Evolutionary conservation across 1,140 invertebrate species (phyloP).

Genomic region (Scaptomyza hsui): DNA sequence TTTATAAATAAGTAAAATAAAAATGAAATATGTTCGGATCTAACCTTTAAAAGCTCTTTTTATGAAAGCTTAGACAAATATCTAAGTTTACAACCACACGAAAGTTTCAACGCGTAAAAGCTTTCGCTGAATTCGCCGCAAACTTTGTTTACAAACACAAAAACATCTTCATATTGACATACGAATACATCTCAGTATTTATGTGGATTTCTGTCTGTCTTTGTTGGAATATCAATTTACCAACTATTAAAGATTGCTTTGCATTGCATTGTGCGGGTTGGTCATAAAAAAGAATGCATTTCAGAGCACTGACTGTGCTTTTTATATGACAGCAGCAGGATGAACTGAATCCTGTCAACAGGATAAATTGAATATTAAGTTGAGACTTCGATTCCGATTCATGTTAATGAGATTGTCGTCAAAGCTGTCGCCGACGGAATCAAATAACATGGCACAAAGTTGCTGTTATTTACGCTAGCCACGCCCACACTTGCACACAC

Average conservation of each 20-base stretch:
- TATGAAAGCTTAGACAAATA: not conserved
- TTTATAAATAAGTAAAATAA: not conserved
- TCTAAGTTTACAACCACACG: constrained; percentile 1
- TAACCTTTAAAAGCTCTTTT: constrained; percentile 4
- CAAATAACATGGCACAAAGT: constrained; percentile 65
- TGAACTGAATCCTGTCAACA: constrained; percentile 31
- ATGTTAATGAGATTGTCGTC: constrained; percentile 77
- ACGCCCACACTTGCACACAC: constrained; percentile 6
- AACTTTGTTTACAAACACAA: not conserved
- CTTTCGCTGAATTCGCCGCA: constrained; percentile 2
- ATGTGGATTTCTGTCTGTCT: not conserved
- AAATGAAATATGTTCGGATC: not conserved
- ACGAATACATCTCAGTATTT: not conserved
- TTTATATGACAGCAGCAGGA: constrained; percentile 30
- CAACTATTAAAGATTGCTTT: constrained; percentile 13
- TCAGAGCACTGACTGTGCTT: constrained; percentile 3
- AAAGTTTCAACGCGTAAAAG: constrained; percentile 10
- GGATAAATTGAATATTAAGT: constrained; percentile 19
- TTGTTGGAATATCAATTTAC: constrained; percentile 22
- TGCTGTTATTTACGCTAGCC: constrained; percentile 43
- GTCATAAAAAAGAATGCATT: constrained; percentile 16
- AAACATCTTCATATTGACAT: not conserved
- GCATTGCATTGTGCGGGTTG: not conserved
- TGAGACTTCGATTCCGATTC: constrained; percentile 38
- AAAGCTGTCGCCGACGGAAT: constrained; percentile 59